A percentile compares a stretch with the other conserved stretches of the same genome.
These are phyloP conservation scores for Tolypeutes matacus DNA, from an alignment of 2,797 vertebrate genomes.

Conservation along the genomic window DNA sequence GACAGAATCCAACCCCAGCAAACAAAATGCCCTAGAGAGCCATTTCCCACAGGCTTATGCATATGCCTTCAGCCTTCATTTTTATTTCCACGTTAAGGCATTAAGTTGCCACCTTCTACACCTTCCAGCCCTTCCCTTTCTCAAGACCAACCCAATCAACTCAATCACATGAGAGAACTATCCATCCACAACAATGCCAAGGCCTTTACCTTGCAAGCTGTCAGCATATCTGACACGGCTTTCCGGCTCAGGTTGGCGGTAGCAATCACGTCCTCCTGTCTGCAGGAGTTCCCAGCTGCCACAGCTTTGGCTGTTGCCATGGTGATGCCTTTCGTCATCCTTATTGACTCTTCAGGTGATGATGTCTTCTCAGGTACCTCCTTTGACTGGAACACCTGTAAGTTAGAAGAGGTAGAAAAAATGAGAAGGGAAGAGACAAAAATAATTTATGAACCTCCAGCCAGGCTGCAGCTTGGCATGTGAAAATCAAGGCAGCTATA, in stretches of 20 bases:
- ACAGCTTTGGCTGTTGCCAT: conserved; percentile 98
- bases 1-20: not conserved
- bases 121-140: not conserved
- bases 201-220: conserved; percentile 95
- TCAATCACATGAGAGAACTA: not conserved
- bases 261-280: conserved; percentile 98
- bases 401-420: conserved; percentile 31
- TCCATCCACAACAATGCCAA: not conserved
- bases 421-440: not conserved
- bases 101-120: not conserved
- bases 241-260: conserved; percentile 99
- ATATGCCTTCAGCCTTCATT: accelerated
- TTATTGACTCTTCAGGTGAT: conserved; percentile 97
- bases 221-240: conserved; percentile 97
- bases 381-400: conserved; percentile 96
- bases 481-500: not conserved
- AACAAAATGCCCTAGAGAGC: not conserved
- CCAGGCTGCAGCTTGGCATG: not conserved
- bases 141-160: not conserved
- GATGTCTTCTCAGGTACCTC: conserved; percentile 95
- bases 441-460: not conserved
- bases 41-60: not conserved
- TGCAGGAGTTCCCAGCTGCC: conserved; percentile 97
- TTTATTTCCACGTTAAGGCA: not conserved
- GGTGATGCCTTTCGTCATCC: conserved; percentile 99